These are phyloP conservation scores for Meghimatium bilineatum DNA, from an alignment of 2,888 invertebrate species.

Conservation along the genomic window DNA sequence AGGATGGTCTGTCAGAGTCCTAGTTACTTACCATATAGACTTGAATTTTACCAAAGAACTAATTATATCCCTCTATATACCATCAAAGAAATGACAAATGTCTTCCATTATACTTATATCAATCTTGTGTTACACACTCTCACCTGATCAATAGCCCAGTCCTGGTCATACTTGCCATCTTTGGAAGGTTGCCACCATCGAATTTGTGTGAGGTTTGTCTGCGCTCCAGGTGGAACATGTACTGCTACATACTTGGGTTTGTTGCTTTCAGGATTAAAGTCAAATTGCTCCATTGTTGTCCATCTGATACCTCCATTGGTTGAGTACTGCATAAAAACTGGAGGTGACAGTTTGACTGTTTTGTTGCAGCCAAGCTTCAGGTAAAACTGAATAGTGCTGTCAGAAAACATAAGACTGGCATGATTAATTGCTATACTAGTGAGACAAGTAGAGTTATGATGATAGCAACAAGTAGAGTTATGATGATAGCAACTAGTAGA, in stretches of 20 bases:
- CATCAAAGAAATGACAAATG: no score
- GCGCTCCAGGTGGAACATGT: conserved; percentile 70
- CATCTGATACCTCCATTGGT: conserved; percentile 76
- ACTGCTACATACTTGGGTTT: conserved; percentile 71
- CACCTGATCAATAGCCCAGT: conserved; percentile 78
- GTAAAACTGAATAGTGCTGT: conserved; percentile 77
- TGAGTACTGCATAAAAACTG: conserved; percentile 77
- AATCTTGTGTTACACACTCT: neutral
- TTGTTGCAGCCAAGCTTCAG: conserved; percentile 72
- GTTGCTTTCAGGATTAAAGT: conserved; percentile 66
- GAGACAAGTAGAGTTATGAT: neutral
- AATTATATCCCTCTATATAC: no score
- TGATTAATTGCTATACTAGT: neutral
- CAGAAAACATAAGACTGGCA: neutral
- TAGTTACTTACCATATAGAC: no score
- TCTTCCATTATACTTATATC: no score
- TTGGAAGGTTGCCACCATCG: conserved; percentile 76
- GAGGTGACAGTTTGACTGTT: conserved; percentile 64
- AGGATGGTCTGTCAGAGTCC: no score
- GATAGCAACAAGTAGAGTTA: neutral
- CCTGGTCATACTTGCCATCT: conserved; percentile 70
- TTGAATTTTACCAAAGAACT: no score
- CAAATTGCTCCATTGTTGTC: conserved; percentile 76
- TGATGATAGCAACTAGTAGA: no score
- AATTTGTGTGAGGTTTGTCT: conserved; percentile 70